Base-by-base conservation (phyloP, 2,797 vertebrate genomes). In the Phrynocephalus vlangalii region DNA sequence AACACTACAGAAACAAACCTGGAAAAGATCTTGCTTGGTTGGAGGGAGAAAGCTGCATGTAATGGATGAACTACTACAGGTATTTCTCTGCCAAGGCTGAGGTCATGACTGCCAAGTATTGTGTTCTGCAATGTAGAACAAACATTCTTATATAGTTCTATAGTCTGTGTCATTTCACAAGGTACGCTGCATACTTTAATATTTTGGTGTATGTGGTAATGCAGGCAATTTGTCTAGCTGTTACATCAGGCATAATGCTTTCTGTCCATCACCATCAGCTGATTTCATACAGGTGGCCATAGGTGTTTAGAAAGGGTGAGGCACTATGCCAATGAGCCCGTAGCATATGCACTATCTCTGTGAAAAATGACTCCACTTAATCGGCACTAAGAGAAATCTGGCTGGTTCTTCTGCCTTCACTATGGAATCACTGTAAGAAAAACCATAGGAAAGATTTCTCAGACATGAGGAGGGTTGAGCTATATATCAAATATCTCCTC, bases 361-460 rank as follows among this genome's bases (percentile, higher is more conserved):
- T 84, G 82, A 88, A 84, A 88, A 88, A 84, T 88, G 82, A 63
- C 48, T 48, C 68, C 78, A 70, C 33, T 72, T 83, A 77, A 63
- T 78, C 81, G 38, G 28, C 66, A 71, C 60, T 70, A 77, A 87
- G 75, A 70, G 72, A 70, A 87, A 83, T 70, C 70, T 79, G 52
- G 67, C 52, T 66, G 76, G 73, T 50, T 80, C 77, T 70, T 24
- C 11, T 72, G 13, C 68, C 28, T 56, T 86, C 44, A 88, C 28
- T 50, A 8, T 16, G 68, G 33, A 75, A 84, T 66, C 79, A 83
- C n/a, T 5, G 18, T 79, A 84, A 79, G 30, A 70, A n/a, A 63
- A 76, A 79, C 33, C 7, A 24, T 72, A 30, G 81, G 79, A 79
- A 72, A 60, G 28, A 50, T 79, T 73, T 48, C 33, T 50, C 15